Evolutionary conservation across 2,888 invertebrate species (phyloP).

Genomic region (Philereme transversata): DNA sequence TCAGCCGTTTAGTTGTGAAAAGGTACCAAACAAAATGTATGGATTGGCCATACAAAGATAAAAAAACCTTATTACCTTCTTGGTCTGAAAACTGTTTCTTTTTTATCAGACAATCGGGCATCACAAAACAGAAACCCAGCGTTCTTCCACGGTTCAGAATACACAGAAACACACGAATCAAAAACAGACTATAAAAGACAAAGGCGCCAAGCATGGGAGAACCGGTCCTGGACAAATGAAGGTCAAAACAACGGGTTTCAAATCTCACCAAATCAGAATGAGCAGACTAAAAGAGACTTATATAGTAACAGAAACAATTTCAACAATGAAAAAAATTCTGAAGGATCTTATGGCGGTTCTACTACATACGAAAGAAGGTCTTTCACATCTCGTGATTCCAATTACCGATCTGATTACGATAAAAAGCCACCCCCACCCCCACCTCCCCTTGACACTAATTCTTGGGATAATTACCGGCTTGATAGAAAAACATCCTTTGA

Average conservation of each 20-base stretch:
- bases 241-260: conserved; percentile 5
- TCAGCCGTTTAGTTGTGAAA: no score
- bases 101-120: conserved; percentile 44
- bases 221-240: conserved; percentile 8
- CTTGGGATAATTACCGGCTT: not conserved
- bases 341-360: not conserved
- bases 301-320: no score
- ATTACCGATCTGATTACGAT: not conserved
- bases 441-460: not conserved
- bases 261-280: not conserved
- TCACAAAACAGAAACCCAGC: conserved; percentile 29
- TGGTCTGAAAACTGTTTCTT: conserved; percentile 31
- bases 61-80: no score
- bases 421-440: conserved; percentile 1
- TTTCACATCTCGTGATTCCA: not conserved
- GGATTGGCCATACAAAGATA: no score
- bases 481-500: not conserved
- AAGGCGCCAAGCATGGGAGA: conserved; percentile 25
- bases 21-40: no score
- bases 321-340: not conserved
- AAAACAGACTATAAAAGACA: conserved; percentile 13
- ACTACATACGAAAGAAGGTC: not conserved
- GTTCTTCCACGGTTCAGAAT: not conserved
- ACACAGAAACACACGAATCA: conserved; percentile 2
- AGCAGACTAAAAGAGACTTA: not conserved